These are phyloP conservation scores for Cephalopholis sonnerati DNA, from an alignment of 2,113 vertebrate species.

Conservation along the genomic window DNA sequence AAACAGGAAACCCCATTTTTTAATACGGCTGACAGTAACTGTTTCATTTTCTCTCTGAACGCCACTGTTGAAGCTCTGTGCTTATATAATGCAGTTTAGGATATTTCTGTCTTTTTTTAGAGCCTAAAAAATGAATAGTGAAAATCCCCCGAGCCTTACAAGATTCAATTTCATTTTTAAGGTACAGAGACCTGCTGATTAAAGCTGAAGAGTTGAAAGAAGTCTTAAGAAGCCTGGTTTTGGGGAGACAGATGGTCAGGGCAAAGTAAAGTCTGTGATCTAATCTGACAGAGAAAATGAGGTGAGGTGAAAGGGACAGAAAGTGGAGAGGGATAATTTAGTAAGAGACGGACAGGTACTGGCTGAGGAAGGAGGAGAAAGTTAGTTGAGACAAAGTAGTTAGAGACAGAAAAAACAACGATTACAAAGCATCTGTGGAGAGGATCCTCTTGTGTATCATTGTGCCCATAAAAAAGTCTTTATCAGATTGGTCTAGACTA, in stretches of 20 bases:
- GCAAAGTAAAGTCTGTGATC: slow-evolving; percentile 27
- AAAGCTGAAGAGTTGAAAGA: neutral
- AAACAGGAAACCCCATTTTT: neutral
- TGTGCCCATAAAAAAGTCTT: too few species aligned
- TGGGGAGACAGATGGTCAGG: slow-evolving; percentile 47
- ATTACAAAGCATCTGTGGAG: neutral
- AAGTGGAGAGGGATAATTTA: neutral
- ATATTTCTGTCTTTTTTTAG: neutral
- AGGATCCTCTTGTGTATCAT: neutral
- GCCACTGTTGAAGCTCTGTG: neutral
- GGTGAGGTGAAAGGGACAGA: neutral
- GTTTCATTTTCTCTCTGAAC: neutral
- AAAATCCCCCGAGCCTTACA: neutral
- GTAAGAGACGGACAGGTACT: neutral
- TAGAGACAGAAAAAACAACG: neutral
- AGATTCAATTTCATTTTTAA: slow-evolving; percentile 1
- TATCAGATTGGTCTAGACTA: neutral
- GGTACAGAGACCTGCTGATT: neutral
- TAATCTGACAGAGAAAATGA: slow-evolving; percentile 39
- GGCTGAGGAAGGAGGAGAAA: neutral
- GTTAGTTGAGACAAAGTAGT: neutral
- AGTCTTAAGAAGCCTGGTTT: slow-evolving; percentile 18
- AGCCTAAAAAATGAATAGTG: neutral
- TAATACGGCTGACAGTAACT: neutral
- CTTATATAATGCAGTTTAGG: neutral